Evolutionary conservation across 2,113 vertebrate species (phyloP).

Genomic region (Poicephalus meyeri): DNA sequence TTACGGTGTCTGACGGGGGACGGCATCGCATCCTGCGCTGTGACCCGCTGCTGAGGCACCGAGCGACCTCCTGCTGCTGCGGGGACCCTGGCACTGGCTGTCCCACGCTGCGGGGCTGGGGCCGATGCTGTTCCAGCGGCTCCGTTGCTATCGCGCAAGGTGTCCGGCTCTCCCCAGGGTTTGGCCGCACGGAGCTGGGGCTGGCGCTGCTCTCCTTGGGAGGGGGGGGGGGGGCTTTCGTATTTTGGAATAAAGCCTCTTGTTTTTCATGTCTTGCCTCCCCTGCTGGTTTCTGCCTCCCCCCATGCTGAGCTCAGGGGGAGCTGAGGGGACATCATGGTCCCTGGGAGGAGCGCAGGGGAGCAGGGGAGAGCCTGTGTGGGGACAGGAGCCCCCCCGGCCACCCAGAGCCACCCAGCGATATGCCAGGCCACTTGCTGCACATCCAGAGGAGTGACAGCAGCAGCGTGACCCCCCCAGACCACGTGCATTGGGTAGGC

Average conservation of each 20-base stretch:
- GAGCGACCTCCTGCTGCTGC: background rate
- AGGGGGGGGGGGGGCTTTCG: background rate
- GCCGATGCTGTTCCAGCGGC: background rate
- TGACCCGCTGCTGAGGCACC: rapidly evolving
- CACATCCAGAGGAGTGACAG: background rate
- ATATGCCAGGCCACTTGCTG: background rate
- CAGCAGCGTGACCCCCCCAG: rapidly evolving
- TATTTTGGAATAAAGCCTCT: constrained; percentile 48
- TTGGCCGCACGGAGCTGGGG: background rate
- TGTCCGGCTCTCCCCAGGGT: rapidly evolving
- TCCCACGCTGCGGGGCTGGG: rapidly evolving
- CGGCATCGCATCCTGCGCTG: rapidly evolving
- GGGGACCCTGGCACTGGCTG: background rate
- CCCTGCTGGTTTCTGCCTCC: background rate
- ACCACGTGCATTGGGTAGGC: background rate
- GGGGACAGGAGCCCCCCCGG: rapidly evolving
- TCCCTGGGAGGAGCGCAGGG: background rate
- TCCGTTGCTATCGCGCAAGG: rapidly evolving
- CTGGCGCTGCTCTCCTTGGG: background rate
- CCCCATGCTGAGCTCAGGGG: rapidly evolving
- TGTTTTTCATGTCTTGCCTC: background rate
- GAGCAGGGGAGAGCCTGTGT: rapidly evolving
- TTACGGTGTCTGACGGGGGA: rapidly evolving
- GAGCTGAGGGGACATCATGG: rapidly evolving
- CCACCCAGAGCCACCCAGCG: rapidly evolving